These are phyloP conservation scores for Enteromius thamalakanensis DNA, from an alignment of 2,797 vertebrate genomes.

Conservation along the genomic window DNA sequence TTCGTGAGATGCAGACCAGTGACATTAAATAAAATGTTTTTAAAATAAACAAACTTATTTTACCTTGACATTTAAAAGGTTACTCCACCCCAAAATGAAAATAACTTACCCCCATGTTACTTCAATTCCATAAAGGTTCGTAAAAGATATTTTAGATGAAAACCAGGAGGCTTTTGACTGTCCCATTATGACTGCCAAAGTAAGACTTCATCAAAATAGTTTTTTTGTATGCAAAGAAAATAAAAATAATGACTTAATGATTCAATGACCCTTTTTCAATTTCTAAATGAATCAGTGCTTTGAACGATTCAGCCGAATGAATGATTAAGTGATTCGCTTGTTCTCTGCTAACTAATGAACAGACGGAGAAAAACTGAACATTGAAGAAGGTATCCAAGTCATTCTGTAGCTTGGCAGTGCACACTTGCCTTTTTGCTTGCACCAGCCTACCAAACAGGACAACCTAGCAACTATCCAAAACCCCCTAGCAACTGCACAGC, in stretches of 20 bases:
- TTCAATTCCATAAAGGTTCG: too few relatives aligned
- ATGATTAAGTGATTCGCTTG: neutral
- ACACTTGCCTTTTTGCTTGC: neutral
- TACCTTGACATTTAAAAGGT: neutral
- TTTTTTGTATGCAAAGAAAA: too few relatives aligned
- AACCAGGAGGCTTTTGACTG: too few relatives aligned
- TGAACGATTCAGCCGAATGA: neutral
- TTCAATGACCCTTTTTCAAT: neutral
- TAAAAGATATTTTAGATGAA: too few relatives aligned
- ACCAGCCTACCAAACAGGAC: neutral
- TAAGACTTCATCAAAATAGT: too few relatives aligned
- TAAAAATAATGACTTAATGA: too few relatives aligned
- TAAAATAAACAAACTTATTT: neutral
- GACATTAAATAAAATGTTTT: neutral
- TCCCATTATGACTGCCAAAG: too few relatives aligned
- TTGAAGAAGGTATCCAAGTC: neutral
- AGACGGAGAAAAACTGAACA: neutral
- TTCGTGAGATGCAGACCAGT: rapidly evolving
- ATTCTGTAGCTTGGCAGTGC: neutral
- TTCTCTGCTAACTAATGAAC: neutral
- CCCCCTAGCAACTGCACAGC: neutral
- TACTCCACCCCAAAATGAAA: too few relatives aligned
- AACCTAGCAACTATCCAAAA: neutral
- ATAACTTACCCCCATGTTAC: too few relatives aligned
- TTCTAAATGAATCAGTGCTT: neutral